These are phyloP conservation scores for Euplexia lucipara DNA, from an alignment of 2,888 invertebrate genomes.

Conservation along the genomic window DNA sequence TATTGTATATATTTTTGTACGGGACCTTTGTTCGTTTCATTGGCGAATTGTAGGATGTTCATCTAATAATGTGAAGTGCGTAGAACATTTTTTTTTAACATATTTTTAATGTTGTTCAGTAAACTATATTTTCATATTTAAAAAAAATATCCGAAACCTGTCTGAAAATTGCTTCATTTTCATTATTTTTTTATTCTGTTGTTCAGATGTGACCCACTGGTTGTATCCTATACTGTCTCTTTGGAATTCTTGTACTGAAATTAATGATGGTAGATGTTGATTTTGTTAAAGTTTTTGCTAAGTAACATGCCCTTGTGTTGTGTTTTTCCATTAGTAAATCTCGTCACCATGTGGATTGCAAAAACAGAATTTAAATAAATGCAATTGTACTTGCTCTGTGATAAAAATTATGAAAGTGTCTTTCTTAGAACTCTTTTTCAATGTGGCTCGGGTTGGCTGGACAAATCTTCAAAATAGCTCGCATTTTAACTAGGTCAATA, in stretches of 20 bases:
- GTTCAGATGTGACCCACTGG: no score
- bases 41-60: constrained; percentile 1
- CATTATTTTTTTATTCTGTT: background rate
- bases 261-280: background rate
- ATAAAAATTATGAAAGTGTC: no score
- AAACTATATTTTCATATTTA: background rate
- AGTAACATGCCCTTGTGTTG: background rate
- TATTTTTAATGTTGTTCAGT: background rate
- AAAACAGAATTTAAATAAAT: background rate
- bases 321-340: constrained; percentile 5
- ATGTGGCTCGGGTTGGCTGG: no score
- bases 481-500: no score
- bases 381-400: background rate
- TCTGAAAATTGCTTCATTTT: background rate
- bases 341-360: background rate
- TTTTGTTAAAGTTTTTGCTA: constrained; percentile 6
- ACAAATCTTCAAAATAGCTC: no score
- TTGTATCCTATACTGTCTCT: background rate
- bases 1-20: no score
- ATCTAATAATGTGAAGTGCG: background rate
- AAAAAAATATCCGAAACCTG: no score
- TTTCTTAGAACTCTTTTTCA: background rate
- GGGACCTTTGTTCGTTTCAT: constrained; percentile 4
- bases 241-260: background rate
- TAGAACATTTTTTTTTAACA: background rate